Evolutionary conservation across 1,140 invertebrate genomes (phyloP).

Genomic region (Macrobrachium rosenbergii): DNA sequence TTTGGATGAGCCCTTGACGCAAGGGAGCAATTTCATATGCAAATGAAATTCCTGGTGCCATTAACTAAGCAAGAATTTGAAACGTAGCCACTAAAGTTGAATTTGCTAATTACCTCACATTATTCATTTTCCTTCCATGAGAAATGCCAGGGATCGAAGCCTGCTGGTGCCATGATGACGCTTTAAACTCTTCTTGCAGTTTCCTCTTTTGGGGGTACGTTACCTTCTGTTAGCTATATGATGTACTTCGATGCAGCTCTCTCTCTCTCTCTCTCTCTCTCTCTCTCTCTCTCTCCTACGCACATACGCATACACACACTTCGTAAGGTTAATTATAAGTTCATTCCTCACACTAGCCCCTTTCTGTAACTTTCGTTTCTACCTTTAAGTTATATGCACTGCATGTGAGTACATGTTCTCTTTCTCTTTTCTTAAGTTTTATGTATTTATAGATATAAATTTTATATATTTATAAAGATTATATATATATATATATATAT

Average conservation of each 20-base stretch:
- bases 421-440: neutral
- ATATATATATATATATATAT: conserved; percentile 18
- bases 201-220: neutral
- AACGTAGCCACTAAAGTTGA: no score
- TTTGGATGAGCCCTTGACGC: no score
- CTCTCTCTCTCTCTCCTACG: conserved; percentile 19
- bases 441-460: neutral
- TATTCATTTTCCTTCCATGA: no score
- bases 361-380: neutral
- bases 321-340: no score
- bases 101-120: no score
- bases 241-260: neutral
- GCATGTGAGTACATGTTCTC: neutral
- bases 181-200: no score
- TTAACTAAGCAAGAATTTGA: no score
- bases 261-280: conserved; percentile 16
- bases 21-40: no score
- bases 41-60: no score
- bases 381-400: neutral
- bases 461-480: neutral
- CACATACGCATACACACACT: no score
- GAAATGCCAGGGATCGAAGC: no score
- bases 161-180: no score
- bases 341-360: neutral
- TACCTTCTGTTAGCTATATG: neutral